phyloP scores from a whole-genome alignment of 2,797 vertebrate genomes.

The Acrossocheilus wenchowensis region DNA sequence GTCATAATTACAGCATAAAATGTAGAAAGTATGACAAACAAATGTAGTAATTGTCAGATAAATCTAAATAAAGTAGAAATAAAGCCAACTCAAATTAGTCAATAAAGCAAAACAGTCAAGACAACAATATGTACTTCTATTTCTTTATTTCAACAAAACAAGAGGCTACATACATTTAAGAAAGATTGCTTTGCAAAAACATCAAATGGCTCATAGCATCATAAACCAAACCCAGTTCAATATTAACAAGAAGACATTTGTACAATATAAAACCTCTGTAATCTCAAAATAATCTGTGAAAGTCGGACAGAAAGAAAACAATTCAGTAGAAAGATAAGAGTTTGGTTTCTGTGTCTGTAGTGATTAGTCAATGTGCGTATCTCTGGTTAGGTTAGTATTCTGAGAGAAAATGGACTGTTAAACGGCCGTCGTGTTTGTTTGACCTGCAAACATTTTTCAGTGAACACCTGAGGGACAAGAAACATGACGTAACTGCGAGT shows the following conservation, averaged over 20 bases:
- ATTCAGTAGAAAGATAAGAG: neutral
- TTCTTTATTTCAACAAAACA: constrained; percentile 40
- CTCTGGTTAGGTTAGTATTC: neutral
- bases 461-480: neutral
- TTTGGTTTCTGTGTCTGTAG: constrained; percentile 17
- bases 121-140: neutral
- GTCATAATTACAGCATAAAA: neutral
- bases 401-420: neutral
- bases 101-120: neutral
- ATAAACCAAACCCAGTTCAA: constrained; percentile 28
- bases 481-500: neutral
- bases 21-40: neutral
- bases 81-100: too few species aligned
- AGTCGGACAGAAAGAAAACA: neutral
- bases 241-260: constrained; percentile 14
- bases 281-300: constrained; percentile 2
- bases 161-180: neutral
- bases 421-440: constrained; percentile 2
- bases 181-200: constrained; percentile 29
- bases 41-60: neutral
- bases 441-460: constrained; percentile 45
- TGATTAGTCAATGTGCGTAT: neutral
- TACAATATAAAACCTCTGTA: constrained; percentile 13
- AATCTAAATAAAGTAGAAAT: neutral
- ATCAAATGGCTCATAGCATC: constrained; percentile 22